Percentiles rank a stretch among this genome's conserved stretches.
These are phyloP conservation scores for Papilio protenor DNA, from an alignment of 2,888 invertebrate genomes.

Conservation along the genomic window DNA sequence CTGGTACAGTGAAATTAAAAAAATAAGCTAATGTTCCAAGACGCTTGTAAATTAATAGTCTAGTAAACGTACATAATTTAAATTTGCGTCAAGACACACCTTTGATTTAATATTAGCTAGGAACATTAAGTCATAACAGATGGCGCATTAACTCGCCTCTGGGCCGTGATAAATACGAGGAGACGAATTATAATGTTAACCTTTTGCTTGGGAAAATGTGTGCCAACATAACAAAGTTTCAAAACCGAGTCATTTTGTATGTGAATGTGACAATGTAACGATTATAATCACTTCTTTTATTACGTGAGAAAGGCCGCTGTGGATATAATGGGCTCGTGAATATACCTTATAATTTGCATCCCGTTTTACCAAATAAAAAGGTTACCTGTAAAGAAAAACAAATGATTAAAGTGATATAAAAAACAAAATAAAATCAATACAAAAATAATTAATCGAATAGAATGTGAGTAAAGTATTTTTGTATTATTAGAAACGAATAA, in stretches of 20 bases:
- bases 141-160: slow-evolving; percentile 25
- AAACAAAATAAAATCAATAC: no score
- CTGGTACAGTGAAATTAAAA: not conserved
- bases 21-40: not conserved
- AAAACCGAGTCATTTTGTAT: slow-evolving; percentile 56
- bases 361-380: not conserved
- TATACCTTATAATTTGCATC: slow-evolving; percentile 33
- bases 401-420: not conserved
- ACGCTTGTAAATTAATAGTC: slow-evolving; percentile 18
- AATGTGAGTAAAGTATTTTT: no score
- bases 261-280: slow-evolving; percentile 49
- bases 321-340: slow-evolving; percentile 33
- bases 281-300: slow-evolving; percentile 42
- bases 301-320: slow-evolving; percentile 42
- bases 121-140: slow-evolving; percentile 30
- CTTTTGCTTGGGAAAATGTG: slow-evolving; percentile 70
- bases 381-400: slow-evolving; percentile 39
- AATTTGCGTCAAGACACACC: slow-evolving; percentile 22
- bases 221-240: slow-evolving; percentile 56
- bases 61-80: slow-evolving; percentile 28
- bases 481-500: no score
- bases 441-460: no score
- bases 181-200: slow-evolving; percentile 68
- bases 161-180: slow-evolving; percentile 39
- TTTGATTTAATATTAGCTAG: slow-evolving; percentile 32